Evolutionary conservation across 2,113 vertebrate genomes (phyloP), one percentile per base, ranked within the genome.

Genomic region (Istiophorus platypterus): DNA sequence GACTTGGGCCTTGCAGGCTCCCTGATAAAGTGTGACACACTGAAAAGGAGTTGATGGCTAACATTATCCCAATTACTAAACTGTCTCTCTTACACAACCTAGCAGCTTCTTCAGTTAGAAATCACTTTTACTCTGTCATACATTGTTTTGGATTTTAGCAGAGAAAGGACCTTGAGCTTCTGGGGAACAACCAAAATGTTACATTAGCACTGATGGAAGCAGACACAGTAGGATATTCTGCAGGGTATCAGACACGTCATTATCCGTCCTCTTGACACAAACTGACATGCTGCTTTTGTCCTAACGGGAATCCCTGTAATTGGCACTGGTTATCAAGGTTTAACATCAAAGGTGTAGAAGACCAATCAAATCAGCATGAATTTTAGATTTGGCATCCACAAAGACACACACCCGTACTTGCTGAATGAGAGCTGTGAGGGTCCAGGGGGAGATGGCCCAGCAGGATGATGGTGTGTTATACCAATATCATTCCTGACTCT

Each of bases 41-140:
- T 64, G 39, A 13, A 81, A 73, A 73, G 51, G 58, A 85, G 65
- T 47, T 62, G 52, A 73, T 14, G 31, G 61, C 78, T 45, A 34
- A 78, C 66, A 39, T 78, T 87, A 86, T 79, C 70, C 79, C 75
- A 70, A 83, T 88, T 76, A 81, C 65, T 29, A 24, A 76, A 74
- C 64, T 72, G 67, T 83, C 70, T 24, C 11, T 81, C 72, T 80
- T 82, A 67, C 51, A 72, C 80, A 88, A 84, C 26, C 4, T 13
- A 65, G 57, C 59, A 85, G 73, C 62, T 80, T 76, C 81, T 86
- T 76, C 65, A 73, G 58, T 85, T 78, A 83, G 59, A 64, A 80
- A 68, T 45, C 29, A 3, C 69, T 76, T 57, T 70, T 31, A 72
- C 49, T 66, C 56, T 67, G 82, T 78, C 80, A 84, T 52, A 45